Evolutionary conservation across 2,797 vertebrate genomes (phyloP).

Genomic region (Dendrocincla fuliginosa): DNA sequence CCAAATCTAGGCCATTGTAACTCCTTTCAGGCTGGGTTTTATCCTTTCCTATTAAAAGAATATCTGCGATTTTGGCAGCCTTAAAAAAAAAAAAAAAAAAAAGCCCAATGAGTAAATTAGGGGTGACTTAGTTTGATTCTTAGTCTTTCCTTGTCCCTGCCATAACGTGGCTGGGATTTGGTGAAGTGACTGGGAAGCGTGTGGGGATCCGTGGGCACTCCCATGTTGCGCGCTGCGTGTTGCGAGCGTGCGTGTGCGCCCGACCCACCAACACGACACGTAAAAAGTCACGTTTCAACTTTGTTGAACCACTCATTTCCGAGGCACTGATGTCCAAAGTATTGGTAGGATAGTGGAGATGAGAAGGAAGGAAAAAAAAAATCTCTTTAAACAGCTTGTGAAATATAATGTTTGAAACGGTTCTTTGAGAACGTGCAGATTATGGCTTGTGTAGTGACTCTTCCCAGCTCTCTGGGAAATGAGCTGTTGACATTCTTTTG

Average conservation of each 20-base stretch:
- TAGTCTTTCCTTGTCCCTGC: conserved; percentile 3
- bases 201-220: background rate
- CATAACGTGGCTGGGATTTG: background rate
- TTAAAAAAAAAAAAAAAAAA: background rate
- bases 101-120: background rate
- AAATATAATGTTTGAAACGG: conserved; percentile 83
- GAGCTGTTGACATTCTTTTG: conserved; percentile 95
- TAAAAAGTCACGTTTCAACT: conserved; percentile 48
- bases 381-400: conserved; percentile 79
- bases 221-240: fast-evolving
- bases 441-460: conserved; percentile 79
- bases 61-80: background rate
- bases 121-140: background rate
- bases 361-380: conserved; percentile 10
- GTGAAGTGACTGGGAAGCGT: background rate
- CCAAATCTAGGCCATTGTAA: background rate
- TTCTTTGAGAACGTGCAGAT: conserved; percentile 85
- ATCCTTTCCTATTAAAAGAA: background rate
- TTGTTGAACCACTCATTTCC: conserved; percentile 60
- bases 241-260: fast-evolving
- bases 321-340: conserved; percentile 62
- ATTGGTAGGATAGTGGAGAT: conserved; percentile 67
- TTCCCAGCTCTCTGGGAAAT: conserved; percentile 86
- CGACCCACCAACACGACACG: background rate
- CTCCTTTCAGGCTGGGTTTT: background rate